These are phyloP conservation scores for Aplochiton taeniatus DNA, from an alignment of 2,797 vertebrate species.

Conservation along the genomic window DNA sequence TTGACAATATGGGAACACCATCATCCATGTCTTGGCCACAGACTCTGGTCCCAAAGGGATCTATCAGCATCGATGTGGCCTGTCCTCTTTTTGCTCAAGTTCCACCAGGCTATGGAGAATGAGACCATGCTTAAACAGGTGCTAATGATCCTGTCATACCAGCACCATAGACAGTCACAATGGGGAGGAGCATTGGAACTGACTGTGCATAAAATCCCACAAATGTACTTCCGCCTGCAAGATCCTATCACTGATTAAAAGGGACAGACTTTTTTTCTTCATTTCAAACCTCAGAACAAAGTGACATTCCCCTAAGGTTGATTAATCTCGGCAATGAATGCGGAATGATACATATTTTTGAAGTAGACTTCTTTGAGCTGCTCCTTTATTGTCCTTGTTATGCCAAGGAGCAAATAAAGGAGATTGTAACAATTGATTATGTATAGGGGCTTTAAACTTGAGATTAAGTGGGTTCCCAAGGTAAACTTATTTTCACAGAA, in stretches of 20 bases:
- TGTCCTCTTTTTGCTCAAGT: conserved; percentile 32
- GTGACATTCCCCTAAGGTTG: conserved; percentile 39
- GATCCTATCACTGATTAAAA: conserved; percentile 61
- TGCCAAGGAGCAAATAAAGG: no score
- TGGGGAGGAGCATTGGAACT: conserved; percentile 63
- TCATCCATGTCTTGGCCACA: no score
- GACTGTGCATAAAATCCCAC: conserved; percentile 71
- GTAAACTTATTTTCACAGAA: no score
- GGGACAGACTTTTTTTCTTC: conserved; percentile 49
- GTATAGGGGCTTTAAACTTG: no score
- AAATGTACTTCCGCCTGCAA: conserved; percentile 55
- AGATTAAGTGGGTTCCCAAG: no score
- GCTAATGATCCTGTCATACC: conserved; percentile 66
- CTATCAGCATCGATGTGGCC: no score
- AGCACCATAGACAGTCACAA: conserved; percentile 53
- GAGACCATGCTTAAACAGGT: conserved; percentile 53
- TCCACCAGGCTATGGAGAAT: conserved; percentile 52
- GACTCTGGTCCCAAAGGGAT: no score
- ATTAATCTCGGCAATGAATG: conserved; percentile 23
- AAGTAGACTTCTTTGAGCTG: no score
- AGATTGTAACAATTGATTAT: no score
- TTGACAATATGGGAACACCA: no score
- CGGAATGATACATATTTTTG: no score
- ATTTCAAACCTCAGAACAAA: conserved; percentile 43
- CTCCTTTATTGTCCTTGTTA: no score